These are phyloP conservation scores for Cryptocephalus primarius DNA, from an alignment of 2,888 invertebrate genomes.

Conservation along the genomic window DNA sequence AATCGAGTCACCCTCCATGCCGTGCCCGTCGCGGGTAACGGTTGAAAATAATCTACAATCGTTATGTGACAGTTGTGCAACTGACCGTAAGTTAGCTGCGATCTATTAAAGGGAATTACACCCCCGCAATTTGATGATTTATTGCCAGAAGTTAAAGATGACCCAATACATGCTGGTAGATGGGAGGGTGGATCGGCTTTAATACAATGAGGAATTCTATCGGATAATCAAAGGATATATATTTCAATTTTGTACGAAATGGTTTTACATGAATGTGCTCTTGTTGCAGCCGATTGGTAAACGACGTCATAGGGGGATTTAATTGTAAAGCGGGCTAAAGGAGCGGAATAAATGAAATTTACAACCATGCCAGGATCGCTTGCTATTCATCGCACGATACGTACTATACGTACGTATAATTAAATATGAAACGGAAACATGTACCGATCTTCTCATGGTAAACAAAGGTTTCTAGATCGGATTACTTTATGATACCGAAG, in stretches of 20 bases:
- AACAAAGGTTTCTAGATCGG: conserved; percentile 24
- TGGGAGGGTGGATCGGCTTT: conserved; percentile 10
- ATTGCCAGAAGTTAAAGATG: conserved; percentile 15
- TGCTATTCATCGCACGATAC: too few relatives aligned
- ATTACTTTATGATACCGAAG: conserved; percentile 24
- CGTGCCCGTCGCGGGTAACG: conserved; percentile 6
- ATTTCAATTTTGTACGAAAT: conserved; percentile 10
- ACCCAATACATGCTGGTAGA: conserved; percentile 14
- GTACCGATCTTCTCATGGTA: conserved; percentile 7
- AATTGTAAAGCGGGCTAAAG: too few relatives aligned
- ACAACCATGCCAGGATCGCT: too few relatives aligned
- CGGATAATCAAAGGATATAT: conserved; percentile 12
- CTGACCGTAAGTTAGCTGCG: conserved; percentile 17
- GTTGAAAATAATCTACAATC: conserved; percentile 15
- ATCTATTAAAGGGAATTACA: conserved; percentile 23
- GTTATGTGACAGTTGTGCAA: conserved; percentile 24
- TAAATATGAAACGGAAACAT: too few relatives aligned
- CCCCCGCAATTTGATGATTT: conserved; percentile 27
- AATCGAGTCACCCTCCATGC: conserved; percentile 7
- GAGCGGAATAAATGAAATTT: too few relatives aligned
- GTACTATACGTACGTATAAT: too few relatives aligned
- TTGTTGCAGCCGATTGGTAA: conserved; percentile 6
- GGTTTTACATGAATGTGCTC: conserved; percentile 13
- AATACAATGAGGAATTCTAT: conserved; percentile 10
- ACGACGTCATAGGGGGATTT: too few relatives aligned